Percentiles rank a stretch among this genome's conserved stretches.
Evolutionary conservation across 2,888 invertebrate genomes (phyloP).

Genomic region (Pyralis farinalis): DNA sequence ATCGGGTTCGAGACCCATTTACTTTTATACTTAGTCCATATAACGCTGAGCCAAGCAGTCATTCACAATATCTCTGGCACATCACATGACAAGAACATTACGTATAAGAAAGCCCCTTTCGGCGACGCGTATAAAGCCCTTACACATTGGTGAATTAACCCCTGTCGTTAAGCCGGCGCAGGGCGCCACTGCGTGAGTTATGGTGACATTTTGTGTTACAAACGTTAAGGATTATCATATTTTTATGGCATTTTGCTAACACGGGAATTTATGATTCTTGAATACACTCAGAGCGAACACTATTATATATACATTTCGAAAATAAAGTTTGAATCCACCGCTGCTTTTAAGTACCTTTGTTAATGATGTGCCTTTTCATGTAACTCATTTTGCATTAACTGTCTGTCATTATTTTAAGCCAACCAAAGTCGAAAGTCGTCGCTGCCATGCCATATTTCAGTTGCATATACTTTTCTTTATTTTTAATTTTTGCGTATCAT

Average conservation of each 20-base stretch:
- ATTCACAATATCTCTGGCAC: not conserved
- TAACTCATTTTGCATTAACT: no score
- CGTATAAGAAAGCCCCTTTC: not conserved
- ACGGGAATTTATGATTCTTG: not conserved
- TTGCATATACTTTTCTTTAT: no score
- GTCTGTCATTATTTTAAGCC: no score
- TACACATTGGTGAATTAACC: conserved; percentile 3
- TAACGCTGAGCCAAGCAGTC: conserved; percentile 12
- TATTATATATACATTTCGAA: no score
- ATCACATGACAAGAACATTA: not conserved
- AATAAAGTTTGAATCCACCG: no score
- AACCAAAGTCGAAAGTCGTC: no score
- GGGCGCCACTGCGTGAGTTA: conserved; percentile 3
- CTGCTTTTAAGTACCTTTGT: no score
- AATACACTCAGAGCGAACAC: no score
- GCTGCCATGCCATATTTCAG: no score
- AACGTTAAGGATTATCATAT: conserved; percentile 7
- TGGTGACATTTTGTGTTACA: conserved; percentile 8
- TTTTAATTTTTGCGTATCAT: no score
- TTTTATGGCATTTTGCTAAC: conserved; percentile 3
- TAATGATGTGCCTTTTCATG: no score
- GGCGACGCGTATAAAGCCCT: not conserved
- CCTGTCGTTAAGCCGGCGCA: not conserved
- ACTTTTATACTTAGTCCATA: conserved; percentile 13
- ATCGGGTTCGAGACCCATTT: conserved; percentile 5